phyloP scores from a whole-genome alignment of 2,888 invertebrate species.

The Steinernema scapterisci region DNA sequence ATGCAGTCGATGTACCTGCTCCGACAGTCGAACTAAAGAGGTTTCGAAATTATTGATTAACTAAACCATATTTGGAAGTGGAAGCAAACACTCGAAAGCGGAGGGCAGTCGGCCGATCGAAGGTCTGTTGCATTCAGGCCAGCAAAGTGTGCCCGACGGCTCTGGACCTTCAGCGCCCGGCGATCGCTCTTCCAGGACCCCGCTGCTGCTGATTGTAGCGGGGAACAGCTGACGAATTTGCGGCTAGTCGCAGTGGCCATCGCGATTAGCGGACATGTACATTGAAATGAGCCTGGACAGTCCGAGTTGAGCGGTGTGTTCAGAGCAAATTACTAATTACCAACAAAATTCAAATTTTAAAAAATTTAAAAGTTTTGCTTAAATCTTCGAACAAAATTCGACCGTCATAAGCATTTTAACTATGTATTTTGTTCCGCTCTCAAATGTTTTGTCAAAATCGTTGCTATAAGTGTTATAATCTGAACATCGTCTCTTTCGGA shows the following conservation, averaged over 20 bases:
- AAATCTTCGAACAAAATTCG: too few relatives aligned
- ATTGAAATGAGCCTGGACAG: background rate
- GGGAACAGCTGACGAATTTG: constrained; percentile 22
- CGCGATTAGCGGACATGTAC: constrained; percentile 1
- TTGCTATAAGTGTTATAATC: too few relatives aligned
- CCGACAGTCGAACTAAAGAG: background rate
- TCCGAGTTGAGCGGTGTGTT: too few relatives aligned
- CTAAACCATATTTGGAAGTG: constrained; percentile 24
- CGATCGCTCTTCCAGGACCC: background rate
- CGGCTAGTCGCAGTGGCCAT: background rate
- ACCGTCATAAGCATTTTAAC: too few relatives aligned
- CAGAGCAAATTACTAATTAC: too few relatives aligned
- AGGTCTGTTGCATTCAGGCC: background rate
- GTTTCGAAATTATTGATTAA: constrained; percentile 15
- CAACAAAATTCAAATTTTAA: too few relatives aligned
- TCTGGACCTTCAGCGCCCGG: background rate
- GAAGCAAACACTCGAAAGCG: constrained; percentile 12
- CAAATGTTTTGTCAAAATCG: too few relatives aligned
- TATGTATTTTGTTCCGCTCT: too few relatives aligned
- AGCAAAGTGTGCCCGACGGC: background rate
- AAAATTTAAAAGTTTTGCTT: too few relatives aligned
- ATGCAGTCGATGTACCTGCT: too few relatives aligned
- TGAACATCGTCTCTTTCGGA: too few relatives aligned
- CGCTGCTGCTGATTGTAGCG: background rate
- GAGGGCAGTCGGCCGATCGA: constrained; percentile 8